A percentile compares a stretch with the other conserved stretches of the same genome.
Evolutionary conservation across 2,888 invertebrate species (phyloP).

Genomic region (Drosophila seclusa): DNA sequence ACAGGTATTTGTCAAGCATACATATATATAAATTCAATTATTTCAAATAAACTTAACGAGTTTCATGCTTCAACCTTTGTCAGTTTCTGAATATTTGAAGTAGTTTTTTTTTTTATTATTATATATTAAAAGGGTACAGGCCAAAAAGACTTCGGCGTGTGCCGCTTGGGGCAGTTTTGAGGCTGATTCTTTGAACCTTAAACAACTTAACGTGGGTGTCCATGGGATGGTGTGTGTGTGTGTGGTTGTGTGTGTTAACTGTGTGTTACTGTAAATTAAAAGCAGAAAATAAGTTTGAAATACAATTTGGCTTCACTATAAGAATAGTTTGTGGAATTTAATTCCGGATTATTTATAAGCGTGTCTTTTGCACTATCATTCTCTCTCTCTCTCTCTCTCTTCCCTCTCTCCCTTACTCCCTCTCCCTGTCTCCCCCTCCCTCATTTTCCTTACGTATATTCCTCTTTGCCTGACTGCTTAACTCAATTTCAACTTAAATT

Average conservation of each 20-base stretch:
- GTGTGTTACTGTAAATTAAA: neutral
- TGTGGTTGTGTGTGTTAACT: neutral
- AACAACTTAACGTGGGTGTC: neutral
- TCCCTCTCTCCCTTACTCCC: too few relatives aligned
- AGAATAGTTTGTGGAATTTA: neutral
- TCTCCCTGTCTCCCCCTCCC: neutral
- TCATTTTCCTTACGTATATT: neutral
- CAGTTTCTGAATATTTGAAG: neutral
- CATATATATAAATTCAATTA: neutral
- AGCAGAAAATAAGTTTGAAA: neutral
- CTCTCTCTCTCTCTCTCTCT: too few relatives aligned
- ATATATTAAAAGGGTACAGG: neutral
- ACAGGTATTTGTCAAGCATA: neutral
- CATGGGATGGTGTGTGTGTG: neutral
- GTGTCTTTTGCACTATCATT: neutral
- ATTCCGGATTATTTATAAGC: neutral
- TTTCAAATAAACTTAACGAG: neutral
- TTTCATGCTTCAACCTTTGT: neutral
- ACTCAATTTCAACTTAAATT: neutral
- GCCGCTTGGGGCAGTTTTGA: conserved; percentile 4
- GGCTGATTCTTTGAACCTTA: neutral
- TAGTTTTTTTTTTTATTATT: neutral
- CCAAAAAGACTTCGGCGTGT: conserved; percentile 17
- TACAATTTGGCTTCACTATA: neutral
- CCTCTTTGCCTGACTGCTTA: neutral